These are phyloP conservation scores for Ladona fulva DNA, from an alignment of 1,140 invertebrate genomes.

Conservation along the genomic window DNA sequence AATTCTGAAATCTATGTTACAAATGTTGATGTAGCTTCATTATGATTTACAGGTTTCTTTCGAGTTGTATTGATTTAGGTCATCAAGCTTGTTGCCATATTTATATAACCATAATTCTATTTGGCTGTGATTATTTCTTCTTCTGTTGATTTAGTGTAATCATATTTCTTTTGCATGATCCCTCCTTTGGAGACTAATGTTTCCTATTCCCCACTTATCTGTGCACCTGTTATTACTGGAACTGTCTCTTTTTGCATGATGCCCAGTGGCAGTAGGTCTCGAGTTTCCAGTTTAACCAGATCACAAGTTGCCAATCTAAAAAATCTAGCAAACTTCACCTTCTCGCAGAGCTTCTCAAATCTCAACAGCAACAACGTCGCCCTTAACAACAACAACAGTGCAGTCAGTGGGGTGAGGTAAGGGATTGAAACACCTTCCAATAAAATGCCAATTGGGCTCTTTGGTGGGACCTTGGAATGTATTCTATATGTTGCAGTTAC, in stretches of 20 bases:
- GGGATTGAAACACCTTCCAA: conserved; percentile 18
- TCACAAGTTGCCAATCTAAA: conserved; percentile 44
- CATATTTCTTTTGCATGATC: conserved; percentile 11
- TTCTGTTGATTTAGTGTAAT: background rate
- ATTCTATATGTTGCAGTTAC: no score
- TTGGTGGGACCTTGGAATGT: no score
- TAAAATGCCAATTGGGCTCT: no score
- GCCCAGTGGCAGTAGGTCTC: conserved; percentile 36
- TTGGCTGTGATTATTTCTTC: background rate
- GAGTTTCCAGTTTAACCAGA: conserved; percentile 45
- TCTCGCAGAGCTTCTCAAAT: conserved; percentile 37
- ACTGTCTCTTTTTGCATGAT: conserved; percentile 2
- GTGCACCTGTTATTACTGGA: background rate
- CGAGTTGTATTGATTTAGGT: no score
- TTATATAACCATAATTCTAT: background rate
- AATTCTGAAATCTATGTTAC: no score
- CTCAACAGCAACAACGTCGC: conserved; percentile 29
- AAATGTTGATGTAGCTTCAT: no score
- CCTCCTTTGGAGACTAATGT: conserved; percentile 7
- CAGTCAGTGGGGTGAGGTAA: conserved; percentile 11
- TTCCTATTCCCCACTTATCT: background rate
- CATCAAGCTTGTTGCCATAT: background rate
- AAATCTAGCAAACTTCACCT: conserved; percentile 43
- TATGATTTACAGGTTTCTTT: no score
- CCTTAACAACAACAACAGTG: conserved; percentile 24